These are phyloP conservation scores for Mohoua ochrocephala DNA, from an alignment of 2,113 vertebrate genomes.

Conservation along the genomic window DNA sequence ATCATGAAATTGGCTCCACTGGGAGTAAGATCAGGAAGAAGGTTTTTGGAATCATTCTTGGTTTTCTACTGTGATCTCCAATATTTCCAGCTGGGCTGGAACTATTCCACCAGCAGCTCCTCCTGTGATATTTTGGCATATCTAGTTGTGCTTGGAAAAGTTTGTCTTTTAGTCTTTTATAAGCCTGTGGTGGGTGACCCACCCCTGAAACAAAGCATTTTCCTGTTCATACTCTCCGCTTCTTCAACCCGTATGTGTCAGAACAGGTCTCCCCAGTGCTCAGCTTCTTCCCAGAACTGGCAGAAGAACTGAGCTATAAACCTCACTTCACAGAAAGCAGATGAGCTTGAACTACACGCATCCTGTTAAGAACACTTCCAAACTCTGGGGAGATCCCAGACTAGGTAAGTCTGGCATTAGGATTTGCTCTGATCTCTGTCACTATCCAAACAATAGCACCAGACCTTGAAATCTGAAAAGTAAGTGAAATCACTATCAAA, in stretches of 20 bases:
- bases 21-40: constrained; percentile 1
- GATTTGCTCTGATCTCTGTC: background rate
- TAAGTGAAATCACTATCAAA: background rate
- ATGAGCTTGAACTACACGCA: background rate
- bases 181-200: background rate
- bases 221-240: background rate
- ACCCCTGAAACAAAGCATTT: constrained; percentile 1
- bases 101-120: background rate
- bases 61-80: background rate
- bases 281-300: background rate
- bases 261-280: background rate
- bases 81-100: constrained; percentile 28
- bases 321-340: background rate
- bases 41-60: background rate
- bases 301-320: background rate
- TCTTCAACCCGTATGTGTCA: background rate
- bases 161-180: background rate
- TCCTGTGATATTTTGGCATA: background rate
- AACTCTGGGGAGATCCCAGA: background rate
- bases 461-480: background rate
- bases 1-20: background rate
- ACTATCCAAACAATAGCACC: background rate
- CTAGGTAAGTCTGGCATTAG: background rate
- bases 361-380: fast-evolving
- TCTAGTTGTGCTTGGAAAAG: background rate